Conservation (phyloP, 2,888 invertebrate genomes). For the Blera fallax region DNA sequence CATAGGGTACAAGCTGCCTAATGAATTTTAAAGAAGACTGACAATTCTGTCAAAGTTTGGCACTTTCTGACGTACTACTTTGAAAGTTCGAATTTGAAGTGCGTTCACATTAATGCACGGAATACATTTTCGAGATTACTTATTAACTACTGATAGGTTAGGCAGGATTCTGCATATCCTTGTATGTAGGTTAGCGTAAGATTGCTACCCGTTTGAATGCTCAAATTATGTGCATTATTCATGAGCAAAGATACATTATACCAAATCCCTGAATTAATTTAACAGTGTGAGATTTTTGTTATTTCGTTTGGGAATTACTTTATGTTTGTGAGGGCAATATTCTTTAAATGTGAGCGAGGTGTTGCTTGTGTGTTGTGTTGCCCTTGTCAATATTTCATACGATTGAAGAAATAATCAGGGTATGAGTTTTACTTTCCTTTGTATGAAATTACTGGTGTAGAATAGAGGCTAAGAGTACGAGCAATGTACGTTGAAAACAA, state of each 20-base stretch:
- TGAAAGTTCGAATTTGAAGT: not conserved
- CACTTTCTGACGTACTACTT: not conserved
- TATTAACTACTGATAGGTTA: not conserved
- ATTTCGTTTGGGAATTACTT: slow-evolving; percentile 26
- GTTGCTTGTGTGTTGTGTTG: not conserved
- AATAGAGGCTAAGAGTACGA: not conserved
- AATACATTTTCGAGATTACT: slow-evolving; percentile 11
- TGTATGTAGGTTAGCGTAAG: not conserved
- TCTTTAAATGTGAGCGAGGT: not conserved
- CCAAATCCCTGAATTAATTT: slow-evolving; percentile 57
- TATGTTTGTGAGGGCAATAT: not conserved
- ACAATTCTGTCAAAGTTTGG: not conserved
- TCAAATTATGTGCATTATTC: slow-evolving; percentile 67
- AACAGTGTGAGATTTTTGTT: slow-evolving; percentile 32
- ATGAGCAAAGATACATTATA: slow-evolving; percentile 41
- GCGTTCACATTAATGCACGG: not conserved
- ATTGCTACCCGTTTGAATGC: not conserved
- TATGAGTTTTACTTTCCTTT: not conserved
- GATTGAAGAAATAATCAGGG: not conserved
- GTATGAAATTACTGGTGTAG: not conserved
- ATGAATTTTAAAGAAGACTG: not conserved
- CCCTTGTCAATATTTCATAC: not conserved
- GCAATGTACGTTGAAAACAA: not conserved
- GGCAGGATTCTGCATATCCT: not conserved
- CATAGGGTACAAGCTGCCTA: not conserved